Base-by-base conservation (phyloP, 2,113 vertebrate species). In the Bagarius yarrelli region DNA sequence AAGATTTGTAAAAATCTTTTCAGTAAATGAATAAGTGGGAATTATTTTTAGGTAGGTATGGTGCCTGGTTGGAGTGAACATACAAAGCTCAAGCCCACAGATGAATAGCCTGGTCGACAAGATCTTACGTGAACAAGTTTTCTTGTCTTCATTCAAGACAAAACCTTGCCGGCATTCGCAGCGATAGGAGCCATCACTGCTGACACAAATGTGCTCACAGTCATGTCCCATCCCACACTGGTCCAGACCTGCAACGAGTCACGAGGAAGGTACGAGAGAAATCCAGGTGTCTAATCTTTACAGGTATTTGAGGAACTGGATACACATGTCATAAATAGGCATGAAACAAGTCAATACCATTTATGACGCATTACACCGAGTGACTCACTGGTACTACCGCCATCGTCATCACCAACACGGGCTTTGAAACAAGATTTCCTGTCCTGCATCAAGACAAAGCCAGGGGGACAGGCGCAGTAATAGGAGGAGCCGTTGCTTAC, bases 111-210 rank as follows among this genome's bases (percentile, higher is more conserved):
- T 76, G 44, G n/a, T 75, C 61, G 16, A 15, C 30, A 25, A 55
- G 66, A 4, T 83, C 94, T 94, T 93, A 95, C 94, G 87, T 90
- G 90, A 91, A 75, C 93, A 94, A 0, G 90, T 92, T 86, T 90
- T 93, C 83, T 70, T 57, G 76, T 94, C 91, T 81, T 85, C 79
- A 30, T 92, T 92, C 87, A 94, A 82, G 30, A 81, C 82, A 59
- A 92, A 94, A 5, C 91, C 91, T 81, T 87, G 84, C 0, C 59
- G 84, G 86, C 93, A 94, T 74, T 89, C 83, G 50, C 92, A 93
- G 57, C 87, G 82, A 25, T 91, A 87, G 0, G 81, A 91, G 11
- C 80, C 84, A 0, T 88, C 83, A 71, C 81, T 88, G 5, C 80
- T 89, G 80, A 90, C 87, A 70, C 90, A 94, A 79, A 92, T 60